Conservation (phyloP, 2,888 invertebrate genomes). For the Drosophila recens region DNA sequence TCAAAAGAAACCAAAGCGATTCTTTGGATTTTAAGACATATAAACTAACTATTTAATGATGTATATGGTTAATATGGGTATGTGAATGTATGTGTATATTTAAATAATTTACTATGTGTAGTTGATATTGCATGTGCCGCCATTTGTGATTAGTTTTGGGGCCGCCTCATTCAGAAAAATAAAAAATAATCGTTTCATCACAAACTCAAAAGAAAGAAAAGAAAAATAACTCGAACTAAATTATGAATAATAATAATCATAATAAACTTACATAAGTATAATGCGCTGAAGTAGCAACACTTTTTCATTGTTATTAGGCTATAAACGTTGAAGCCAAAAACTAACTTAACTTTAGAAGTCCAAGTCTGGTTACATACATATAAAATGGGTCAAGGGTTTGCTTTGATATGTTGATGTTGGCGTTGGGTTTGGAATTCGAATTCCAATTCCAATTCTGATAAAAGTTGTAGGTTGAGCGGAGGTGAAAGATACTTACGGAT, state of each 20-base stretch:
- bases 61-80: constrained; percentile 23
- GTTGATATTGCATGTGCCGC: constrained; percentile 64
- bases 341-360: constrained; percentile 51
- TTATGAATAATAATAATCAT: constrained; percentile 25
- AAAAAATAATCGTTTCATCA: constrained; percentile 46
- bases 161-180: constrained; percentile 35
- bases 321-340: constrained; percentile 64
- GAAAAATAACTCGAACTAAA: constrained; percentile 22
- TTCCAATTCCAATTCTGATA: constrained; percentile 25
- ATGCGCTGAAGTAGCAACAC: constrained; percentile 40
- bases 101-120: constrained; percentile 49
- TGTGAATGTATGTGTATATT: constrained; percentile 51
- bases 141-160: constrained; percentile 72
- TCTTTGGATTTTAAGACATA: constrained; percentile 43
- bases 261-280: constrained; percentile 16
- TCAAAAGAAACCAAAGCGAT: neutral
- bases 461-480: constrained; percentile 30
- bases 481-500: neutral
- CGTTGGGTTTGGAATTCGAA: constrained; percentile 31
- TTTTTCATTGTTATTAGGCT: constrained; percentile 78
- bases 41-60: constrained; percentile 45
- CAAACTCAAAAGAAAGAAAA: constrained; percentile 13
- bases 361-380: constrained; percentile 44
- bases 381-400: constrained; percentile 45
- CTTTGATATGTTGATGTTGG: constrained; percentile 17